Conservation (phyloP, 1,140 invertebrate species). For the Scaptomyza pallida region DNA sequence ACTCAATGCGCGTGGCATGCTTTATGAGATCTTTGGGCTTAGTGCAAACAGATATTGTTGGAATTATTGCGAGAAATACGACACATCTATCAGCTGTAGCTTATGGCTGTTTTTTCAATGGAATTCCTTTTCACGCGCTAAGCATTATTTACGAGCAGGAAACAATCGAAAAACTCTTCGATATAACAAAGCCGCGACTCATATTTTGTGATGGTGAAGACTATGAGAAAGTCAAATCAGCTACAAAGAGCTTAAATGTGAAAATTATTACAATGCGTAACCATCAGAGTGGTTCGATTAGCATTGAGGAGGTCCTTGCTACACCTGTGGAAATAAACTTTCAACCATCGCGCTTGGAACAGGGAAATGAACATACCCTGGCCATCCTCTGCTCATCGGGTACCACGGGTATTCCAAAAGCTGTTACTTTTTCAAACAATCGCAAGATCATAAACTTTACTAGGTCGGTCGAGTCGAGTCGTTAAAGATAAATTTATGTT, state of each 20-base stretch:
- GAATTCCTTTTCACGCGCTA: conserved; percentile 61
- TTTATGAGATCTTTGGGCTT: conserved; percentile 49
- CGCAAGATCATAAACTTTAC: conserved; percentile 22
- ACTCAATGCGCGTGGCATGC: conserved; percentile 54
- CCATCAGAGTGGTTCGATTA: conserved; percentile 38
- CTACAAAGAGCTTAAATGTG: conserved; percentile 29
- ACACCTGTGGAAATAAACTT: conserved; percentile 49
- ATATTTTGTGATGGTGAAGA: conserved; percentile 76
- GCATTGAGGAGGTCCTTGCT: conserved; percentile 44
- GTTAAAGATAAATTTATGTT: too few relatives aligned
- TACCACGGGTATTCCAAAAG: conserved; percentile 91
- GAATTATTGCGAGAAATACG: conserved; percentile 64
- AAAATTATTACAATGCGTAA: conserved; percentile 67
- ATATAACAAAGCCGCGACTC: conserved; percentile 56
- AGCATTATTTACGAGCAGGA: conserved; percentile 51
- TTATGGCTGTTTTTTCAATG: conserved; percentile 72
- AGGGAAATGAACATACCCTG: conserved; percentile 59
- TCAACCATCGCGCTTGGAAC: conserved; percentile 40
- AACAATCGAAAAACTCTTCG: conserved; percentile 54
- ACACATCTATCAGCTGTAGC: conserved; percentile 59
- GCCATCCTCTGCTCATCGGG: conserved; percentile 87
- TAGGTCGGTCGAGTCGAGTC: conserved; percentile 17
- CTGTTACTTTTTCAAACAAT: conserved; percentile 89
- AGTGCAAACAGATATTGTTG: conserved; percentile 62
- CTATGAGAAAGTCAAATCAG: conserved; percentile 47